Base-by-base conservation (phyloP, 2,888 invertebrate genomes). In the Nasonia oneida region DNA sequence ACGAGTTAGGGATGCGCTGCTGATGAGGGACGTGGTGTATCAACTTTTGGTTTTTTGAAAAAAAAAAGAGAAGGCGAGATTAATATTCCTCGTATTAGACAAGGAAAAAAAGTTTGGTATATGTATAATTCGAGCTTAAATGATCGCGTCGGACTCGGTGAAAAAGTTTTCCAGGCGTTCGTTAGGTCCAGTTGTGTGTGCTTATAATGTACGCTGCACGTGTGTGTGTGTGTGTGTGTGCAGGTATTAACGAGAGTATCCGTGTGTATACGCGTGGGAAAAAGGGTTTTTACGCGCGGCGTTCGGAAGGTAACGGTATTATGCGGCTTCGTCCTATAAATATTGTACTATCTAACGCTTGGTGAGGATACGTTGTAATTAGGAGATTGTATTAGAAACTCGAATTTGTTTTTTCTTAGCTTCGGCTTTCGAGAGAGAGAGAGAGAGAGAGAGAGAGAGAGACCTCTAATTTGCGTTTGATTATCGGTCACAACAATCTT, bases 191-290 rank as follows among this genome's bases (percentile, higher is more conserved):
- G 79, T 53, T 33, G 70, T 12, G 39, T 37, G 61, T 14, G 18
- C 78, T 53, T 64, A 14, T 42, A 42, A 42, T 42, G 1, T 42
- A 42, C 42, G 6, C 42, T 42, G 42, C 8, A 10, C 1, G 8
- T 0, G 42, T 4, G 5, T 71, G 71, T 37, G 5, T 71, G 71
- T 37, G 23, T 23, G 15, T 23, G 53, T 39, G 15, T 71, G n/a
- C 33, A 6, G 23, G 53, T 80, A 37, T 80, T 79, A 79, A 80
- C 80, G 71, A 71, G 53, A 15, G 53, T 80, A 47, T 29, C n/a
- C 29, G 33, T 79, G n/a, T 64, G 57, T 67, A 71, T 77, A 83
- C 77, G 83, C 76, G 83, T 83, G 83, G 83, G 83, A 83, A 83
- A 83, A 83, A 77, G 83, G 83, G 70, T 77, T 83, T 83, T 83